Conservation (phyloP, 2,797 vertebrate species). For the Pangasius macronema region DNA sequence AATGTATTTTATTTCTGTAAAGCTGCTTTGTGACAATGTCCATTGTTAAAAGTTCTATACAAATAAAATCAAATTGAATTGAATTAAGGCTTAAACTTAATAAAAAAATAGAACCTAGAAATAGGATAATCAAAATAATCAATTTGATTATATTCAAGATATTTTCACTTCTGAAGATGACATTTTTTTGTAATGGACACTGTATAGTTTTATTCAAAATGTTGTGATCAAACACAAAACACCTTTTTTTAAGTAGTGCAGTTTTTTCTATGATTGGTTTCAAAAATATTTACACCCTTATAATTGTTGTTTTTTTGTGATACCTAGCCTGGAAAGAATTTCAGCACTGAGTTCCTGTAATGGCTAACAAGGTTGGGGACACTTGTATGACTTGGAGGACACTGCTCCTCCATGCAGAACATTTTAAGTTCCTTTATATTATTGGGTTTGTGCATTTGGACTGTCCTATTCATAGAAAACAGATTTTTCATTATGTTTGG, state of each 20-base stretch:
- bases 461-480: not conserved
- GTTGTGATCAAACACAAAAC: not conserved
- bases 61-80: too few species aligned
- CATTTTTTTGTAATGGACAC: not conserved
- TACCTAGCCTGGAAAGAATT: not conserved
- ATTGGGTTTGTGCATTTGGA: not conserved
- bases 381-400: not conserved
- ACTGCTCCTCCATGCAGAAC: not conserved
- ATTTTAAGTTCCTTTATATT: not conserved
- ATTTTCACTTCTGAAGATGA: not conserved
- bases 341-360: not conserved
- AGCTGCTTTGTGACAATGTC: too few species aligned
- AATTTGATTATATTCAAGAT: not conserved
- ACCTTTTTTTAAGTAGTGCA: not conserved
- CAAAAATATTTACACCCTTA: not conserved
- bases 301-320: not conserved
- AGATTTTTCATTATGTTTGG: not conserved
- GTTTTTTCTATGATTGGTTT: not conserved
- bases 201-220: not conserved
- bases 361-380: not conserved
- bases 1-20: too few species aligned
- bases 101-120: not conserved
- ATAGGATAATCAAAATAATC: not conserved
- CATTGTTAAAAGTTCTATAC: too few species aligned
- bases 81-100: too few species aligned